Evolutionary conservation across 92 coral and sea anemone species (phyloP).

Genomic region (Desmophyllum pertusum): DNA sequence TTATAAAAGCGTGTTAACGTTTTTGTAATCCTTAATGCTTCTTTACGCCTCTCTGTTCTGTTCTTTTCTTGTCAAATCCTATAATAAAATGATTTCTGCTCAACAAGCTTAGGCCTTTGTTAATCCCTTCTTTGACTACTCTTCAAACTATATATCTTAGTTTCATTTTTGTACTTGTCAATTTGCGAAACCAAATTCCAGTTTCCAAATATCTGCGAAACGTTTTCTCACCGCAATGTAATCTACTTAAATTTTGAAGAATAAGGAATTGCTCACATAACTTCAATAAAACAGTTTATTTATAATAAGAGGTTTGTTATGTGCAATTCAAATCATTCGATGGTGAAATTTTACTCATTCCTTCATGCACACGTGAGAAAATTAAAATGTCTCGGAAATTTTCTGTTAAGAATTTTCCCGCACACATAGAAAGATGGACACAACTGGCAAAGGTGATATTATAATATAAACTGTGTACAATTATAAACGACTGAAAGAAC

Average conservation of each 20-base stretch:
- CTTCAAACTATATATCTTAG: background rate
- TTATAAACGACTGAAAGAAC: background rate
- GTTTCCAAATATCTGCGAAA: background rate
- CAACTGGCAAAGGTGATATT: background rate
- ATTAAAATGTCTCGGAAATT: background rate
- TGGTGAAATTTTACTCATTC: background rate
- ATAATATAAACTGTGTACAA: background rate
- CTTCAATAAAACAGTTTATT: background rate
- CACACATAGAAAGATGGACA: background rate
- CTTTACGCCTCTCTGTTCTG: background rate
- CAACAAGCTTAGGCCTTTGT: conserved; percentile 27
- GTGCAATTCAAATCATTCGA: background rate
- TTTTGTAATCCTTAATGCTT: conserved; percentile 27
- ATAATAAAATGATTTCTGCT: conserved; percentile 23
- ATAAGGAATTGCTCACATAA: background rate
- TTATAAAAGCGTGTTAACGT: conserved; percentile 37
- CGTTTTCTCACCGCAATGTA: background rate
- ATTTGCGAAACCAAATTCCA: background rate
- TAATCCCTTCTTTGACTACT: conserved; percentile 21
- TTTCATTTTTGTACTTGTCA: background rate
- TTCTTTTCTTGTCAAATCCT: conserved; percentile 7
- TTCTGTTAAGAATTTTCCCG: background rate
- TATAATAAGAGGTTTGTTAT: background rate
- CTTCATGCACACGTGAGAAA: background rate
- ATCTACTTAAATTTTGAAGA: background rate